Evolutionary conservation across 2,888 invertebrate species (phyloP).

Genomic region (Exephanes ischioxanthus): DNA sequence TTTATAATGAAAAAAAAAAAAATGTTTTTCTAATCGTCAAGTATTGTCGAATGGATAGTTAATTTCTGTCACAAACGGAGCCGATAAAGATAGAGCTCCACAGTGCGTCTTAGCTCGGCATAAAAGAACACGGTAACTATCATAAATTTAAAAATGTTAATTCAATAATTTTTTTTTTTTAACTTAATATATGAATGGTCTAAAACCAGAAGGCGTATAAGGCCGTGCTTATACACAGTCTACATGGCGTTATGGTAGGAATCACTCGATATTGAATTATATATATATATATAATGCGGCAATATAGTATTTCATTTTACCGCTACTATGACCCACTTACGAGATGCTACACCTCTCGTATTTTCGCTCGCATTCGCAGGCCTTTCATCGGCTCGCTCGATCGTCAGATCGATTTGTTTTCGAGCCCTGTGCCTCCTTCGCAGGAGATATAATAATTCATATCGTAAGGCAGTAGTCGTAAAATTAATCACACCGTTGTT

Average conservation of each 20-base stretch:
- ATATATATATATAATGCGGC: neutral
- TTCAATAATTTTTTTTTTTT: no score
- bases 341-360: constrained; percentile 35
- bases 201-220: neutral
- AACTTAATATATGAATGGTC: neutral
- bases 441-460: neutral
- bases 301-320: constrained; percentile 63
- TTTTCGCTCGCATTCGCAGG: constrained; percentile 39
- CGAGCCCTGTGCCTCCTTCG: neutral
- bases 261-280: no score
- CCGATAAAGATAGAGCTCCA: no score
- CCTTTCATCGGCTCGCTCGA: neutral
- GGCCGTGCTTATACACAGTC: constrained; percentile 5
- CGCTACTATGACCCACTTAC: constrained; percentile 70
- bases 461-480: neutral
- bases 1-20: no score
- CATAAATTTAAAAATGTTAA: no score
- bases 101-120: no score
- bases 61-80: no score
- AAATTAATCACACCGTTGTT: constrained; percentile 7
- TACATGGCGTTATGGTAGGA: neutral
- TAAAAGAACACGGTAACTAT: no score
- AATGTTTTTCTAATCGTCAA: no score
- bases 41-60: no score
- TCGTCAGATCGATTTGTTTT: constrained; percentile 41